Percentiles rank a stretch among this genome's conserved stretches.
These are phyloP conservation scores for Sarcoramphus papa DNA, from an alignment of 2,797 vertebrate genomes.

Conservation along the genomic window DNA sequence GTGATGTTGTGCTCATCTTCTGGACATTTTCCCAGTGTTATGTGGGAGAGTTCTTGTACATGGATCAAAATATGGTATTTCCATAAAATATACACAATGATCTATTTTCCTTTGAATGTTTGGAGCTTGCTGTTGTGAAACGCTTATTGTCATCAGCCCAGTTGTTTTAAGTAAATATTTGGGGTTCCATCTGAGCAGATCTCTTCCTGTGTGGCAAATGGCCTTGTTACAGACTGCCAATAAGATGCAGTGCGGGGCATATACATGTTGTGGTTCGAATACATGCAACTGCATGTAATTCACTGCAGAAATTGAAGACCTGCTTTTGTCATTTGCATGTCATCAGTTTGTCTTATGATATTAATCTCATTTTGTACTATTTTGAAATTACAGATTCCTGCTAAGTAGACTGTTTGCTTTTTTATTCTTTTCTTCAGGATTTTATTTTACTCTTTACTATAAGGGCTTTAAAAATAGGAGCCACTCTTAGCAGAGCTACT, in stretches of 20 bases:
- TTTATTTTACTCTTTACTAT: background rate
- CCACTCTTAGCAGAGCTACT: background rate
- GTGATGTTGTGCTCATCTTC: background rate
- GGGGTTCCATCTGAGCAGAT: background rate
- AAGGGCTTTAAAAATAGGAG: background rate
- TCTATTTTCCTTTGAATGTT: background rate
- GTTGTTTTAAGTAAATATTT: conserved; percentile 21
- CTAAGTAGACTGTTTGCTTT: background rate
- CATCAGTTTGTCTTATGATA: background rate
- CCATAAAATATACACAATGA: background rate
- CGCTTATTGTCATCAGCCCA: background rate
- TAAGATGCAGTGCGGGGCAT: background rate
- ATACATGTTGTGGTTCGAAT: background rate
- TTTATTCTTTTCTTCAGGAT: background rate
- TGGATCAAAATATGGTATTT: background rate
- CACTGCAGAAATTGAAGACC: background rate
- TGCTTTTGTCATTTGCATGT: background rate
- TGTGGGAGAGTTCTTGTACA: background rate
- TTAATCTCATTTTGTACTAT: background rate
- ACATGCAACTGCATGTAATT: background rate
- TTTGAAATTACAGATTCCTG: background rate
- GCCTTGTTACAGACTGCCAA: background rate
- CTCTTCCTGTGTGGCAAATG: background rate
- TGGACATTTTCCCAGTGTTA: background rate
- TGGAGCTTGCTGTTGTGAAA: background rate